Percentiles rank a stretch among this genome's conserved stretches.
Conservation (phyloP, 2,113 vertebrate species). For the Suncus etruscus region DNA sequence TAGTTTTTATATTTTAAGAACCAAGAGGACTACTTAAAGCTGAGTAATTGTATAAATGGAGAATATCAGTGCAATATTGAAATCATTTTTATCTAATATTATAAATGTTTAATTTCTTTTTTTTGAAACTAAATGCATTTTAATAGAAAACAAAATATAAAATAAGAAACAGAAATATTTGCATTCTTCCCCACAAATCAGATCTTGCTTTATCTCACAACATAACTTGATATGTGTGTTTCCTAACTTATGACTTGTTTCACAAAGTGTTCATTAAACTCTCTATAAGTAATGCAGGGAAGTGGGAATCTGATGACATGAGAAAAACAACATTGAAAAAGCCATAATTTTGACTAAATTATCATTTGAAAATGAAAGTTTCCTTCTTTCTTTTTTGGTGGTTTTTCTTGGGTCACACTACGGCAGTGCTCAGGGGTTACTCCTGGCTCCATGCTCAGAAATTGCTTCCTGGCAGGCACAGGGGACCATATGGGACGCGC, state of each 20-base stretch:
- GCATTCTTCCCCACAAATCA: slow-evolving; percentile 85
- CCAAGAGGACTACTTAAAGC: slow-evolving; percentile 26
- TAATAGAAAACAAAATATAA: slow-evolving; percentile 93
- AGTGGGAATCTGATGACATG: not conserved
- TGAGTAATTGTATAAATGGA: slow-evolving; percentile 69
- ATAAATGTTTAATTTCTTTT: slow-evolving; percentile 79
- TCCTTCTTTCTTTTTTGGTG: too few relatives aligned
- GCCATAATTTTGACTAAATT: slow-evolving; percentile 72
- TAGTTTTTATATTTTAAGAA: slow-evolving; percentile 69
- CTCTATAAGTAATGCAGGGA: slow-evolving; percentile 76
- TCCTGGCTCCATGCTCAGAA: too few relatives aligned
- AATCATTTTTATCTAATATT: slow-evolving; percentile 62
- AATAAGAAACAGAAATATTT: slow-evolving; percentile 91
- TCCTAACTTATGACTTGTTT: slow-evolving; percentile 79
- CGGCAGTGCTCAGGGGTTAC: too few relatives aligned
- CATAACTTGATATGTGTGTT: slow-evolving; percentile 76
- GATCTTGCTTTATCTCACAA: slow-evolving; percentile 82
- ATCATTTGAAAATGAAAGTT: slow-evolving; percentile 80
- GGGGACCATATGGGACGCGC: too few relatives aligned
- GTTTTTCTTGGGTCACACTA: too few relatives aligned
- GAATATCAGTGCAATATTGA: slow-evolving; percentile 45
- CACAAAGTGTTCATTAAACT: slow-evolving; percentile 79
- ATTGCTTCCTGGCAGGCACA: too few relatives aligned
- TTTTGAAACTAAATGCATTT: slow-evolving; percentile 90
- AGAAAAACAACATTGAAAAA: slow-evolving; percentile 69